Base-by-base conservation (phyloP, 1,140 invertebrate genomes). In the Leptopilina clavipes region DNA sequence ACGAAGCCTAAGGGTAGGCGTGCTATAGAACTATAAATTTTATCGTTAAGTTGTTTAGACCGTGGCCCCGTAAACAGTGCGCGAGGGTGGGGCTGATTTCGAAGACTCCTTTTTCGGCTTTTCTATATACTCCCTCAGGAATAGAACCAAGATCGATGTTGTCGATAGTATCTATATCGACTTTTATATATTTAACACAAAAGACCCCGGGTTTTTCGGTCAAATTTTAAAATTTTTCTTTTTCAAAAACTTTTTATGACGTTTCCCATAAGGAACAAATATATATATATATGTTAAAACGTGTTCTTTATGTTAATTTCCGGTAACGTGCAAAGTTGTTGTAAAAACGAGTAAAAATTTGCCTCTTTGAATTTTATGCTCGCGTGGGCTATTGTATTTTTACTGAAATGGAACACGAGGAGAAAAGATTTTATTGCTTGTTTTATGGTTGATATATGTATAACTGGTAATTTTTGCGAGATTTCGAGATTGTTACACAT, bases 41-140 rank as follows among this genome's bases (percentile, higher is more conserved):
- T 88, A 85, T 89, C 89, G 88, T 89, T 89, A 90, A 90, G 88
- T 90, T 90, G 88, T 90, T 90, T 90, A 90, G 89, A 85, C 86
- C 82, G 81, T 81, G 83, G 84, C 78, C 86, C 86, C 81, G 82
- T 86, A 84, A 86, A 86, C 78, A 81, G 74, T 80, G 80, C 70
- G 80, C 71, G 78, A 76, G 70, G 80, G 82, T 81, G 81, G 82
- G 85, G 82, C 87, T 85, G 84, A 87, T 88, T 85, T 84, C 79
- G 76, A 79, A 85, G 80, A 86, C 83, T 86, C 81, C 79, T 84
- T 85, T 80, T 71, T 79, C 76, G 70, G 25, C 22, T 37, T n/a
- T 65, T 17, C 37, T 40, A 40, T 17, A 45, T 45, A 52, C 59
- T 37, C 59, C 59, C 59, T 31, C 22, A n/a, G 22, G 59, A 65